Evolutionary conservation across 2,113 vertebrate species (phyloP).

Genomic region (Nibea coibor): DNA sequence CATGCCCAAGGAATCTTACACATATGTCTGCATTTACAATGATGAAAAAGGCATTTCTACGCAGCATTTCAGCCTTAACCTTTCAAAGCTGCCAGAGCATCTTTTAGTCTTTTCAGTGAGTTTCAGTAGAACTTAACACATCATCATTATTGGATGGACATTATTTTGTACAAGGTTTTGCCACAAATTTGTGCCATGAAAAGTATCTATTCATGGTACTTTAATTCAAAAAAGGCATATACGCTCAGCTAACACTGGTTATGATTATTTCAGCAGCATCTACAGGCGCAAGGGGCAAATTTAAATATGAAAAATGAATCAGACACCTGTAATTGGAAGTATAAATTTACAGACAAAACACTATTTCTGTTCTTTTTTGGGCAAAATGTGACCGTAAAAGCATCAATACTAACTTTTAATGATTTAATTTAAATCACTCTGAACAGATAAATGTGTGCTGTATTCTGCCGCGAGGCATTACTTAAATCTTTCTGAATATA

Average conservation of each 20-base stretch:
- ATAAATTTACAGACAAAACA: not conserved
- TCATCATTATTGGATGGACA: not conserved
- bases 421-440: not conserved
- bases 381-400: not conserved
- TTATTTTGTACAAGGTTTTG: not conserved
- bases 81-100: not conserved
- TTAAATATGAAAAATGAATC: not conserved
- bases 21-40: too few species aligned
- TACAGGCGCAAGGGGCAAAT: not conserved
- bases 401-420: not conserved
- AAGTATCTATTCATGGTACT: not conserved
- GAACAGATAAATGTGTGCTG: not conserved
- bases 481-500: not conserved
- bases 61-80: not conserved
- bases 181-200: not conserved
- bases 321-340: not conserved
- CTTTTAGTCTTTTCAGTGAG: too few species aligned
- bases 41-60: too few species aligned
- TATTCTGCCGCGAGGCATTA: not conserved
- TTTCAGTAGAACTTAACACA: too few species aligned
- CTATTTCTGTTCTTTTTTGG: not conserved
- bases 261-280: not conserved
- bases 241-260: not conserved
- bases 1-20: too few species aligned
- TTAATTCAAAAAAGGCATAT: too few species aligned